Base-by-base conservation (phyloP, 2,113 vertebrate species). In the Campylorhamphus procurvoides region DNA sequence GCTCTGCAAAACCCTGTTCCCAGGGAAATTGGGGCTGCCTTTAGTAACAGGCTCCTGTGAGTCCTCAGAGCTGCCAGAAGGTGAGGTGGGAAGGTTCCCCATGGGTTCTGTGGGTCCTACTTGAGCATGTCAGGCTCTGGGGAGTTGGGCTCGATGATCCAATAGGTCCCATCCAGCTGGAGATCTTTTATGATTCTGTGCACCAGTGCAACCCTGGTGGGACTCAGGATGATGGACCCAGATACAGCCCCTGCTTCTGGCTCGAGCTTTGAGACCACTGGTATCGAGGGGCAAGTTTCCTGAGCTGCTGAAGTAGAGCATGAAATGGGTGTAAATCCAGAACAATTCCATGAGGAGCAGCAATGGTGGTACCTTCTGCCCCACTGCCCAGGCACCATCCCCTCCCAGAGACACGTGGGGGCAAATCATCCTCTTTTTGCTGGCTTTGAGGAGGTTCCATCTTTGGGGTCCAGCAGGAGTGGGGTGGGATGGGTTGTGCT, bases 121-220 rank as follows among this genome's bases (percentile, higher is more conserved):
- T 18, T 15, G 35, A 40, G 47, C 14, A 0, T 24, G 60, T 19
- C 39, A 3, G 39, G 24, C 44, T 18, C 17, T 23, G 24, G 15
- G 58, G 58, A 28, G 9, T 46, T 12, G 22, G 27, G 13, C 27
- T 29, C 19, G 9, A 12, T 16, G 69, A 12, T n/a, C 39, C 2
- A 0, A n/a, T 4, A 53, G 69, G 28, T 40, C 87, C 62, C 1
- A 35, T 29, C 69, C 69, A 29, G 8, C 13, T 11, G 28, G 12
- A 27, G 31, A 2, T 24, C 33, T 6, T 39, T 46, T 59, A 28
- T 20, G 15, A 24, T 46, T 46, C 44, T 27, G 8, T 5, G 18
- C 52, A 33, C 11, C 63, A 18, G 39, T 0, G 3, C 18, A 14
- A 19, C 29, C 50, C 49, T 1, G 0, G 8, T 31, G 74, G 37